These are phyloP conservation scores for Copidosoma floridanum DNA, from an alignment of 1,140 invertebrate species.

Conservation along the genomic window DNA sequence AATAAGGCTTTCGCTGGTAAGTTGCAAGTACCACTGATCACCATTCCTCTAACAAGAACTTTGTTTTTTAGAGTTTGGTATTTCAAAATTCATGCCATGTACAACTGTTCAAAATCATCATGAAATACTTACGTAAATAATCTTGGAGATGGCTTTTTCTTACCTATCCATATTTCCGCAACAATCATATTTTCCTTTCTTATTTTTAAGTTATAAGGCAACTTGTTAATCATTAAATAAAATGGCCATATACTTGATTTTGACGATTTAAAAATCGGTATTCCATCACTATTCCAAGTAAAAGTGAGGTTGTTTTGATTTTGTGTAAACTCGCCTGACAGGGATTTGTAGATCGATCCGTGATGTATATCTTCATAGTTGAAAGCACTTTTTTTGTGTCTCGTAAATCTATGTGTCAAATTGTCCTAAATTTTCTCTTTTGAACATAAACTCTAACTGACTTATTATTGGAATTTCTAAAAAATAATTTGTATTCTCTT, in stretches of 20 bases:
- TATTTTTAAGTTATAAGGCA: neutral
- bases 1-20: neutral
- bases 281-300: conserved; percentile 1
- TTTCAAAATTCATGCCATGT: neutral
- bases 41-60: neutral
- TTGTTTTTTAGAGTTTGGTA: neutral
- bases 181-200: conserved; percentile 1
- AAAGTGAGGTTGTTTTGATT: neutral
- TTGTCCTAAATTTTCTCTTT: neutral
- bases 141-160: neutral
- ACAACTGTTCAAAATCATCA: neutral
- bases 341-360: neutral
- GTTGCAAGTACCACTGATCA: conserved; percentile 3
- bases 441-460: neutral
- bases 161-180: conserved; percentile 1
- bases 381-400: neutral
- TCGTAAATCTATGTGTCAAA: neutral
- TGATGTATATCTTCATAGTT: conserved; percentile 11
- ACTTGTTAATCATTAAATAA: conserved; percentile 4
- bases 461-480: neutral
- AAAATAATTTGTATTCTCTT: neutral
- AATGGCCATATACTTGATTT: conserved; percentile 7
- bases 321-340: neutral
- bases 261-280: conserved; percentile 7
- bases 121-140: neutral